phyloP scores from a whole-genome alignment of 2,797 vertebrate species.

The Tolypeutes matacus region DNA sequence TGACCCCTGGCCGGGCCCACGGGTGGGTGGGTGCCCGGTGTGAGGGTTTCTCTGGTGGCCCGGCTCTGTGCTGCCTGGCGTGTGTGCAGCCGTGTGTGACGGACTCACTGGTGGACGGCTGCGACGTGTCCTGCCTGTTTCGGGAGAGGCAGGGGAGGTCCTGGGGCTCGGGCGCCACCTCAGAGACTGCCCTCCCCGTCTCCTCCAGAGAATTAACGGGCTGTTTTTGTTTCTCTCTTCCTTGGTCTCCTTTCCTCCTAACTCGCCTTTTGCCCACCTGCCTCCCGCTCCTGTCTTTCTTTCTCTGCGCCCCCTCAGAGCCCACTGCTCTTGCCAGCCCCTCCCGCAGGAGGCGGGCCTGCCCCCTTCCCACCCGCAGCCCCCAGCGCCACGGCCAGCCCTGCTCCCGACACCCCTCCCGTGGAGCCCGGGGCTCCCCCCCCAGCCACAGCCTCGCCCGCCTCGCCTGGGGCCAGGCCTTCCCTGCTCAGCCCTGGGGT shows the following conservation, averaged over 20 bases:
- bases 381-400: constrained; percentile 60
- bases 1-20: background rate
- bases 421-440: background rate
- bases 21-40: background rate
- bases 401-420: constrained; percentile 48
- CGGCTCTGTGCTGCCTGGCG: constrained; percentile 52
- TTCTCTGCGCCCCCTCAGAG: constrained; percentile 85
- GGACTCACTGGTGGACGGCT: background rate
- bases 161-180: background rate
- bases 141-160: too few relatives aligned
- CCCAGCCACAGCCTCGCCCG: background rate
- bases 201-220: constrained; percentile 78
- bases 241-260: constrained; percentile 84
- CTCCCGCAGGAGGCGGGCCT: constrained; percentile 77
- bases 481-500: constrained; percentile 56
- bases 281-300: constrained; percentile 76
- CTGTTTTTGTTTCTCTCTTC: constrained; percentile 85
- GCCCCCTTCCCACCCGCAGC: constrained; percentile 12
- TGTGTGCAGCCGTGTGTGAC: background rate
- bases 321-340: constrained; percentile 83
- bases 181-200: constrained; percentile 46
- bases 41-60: constrained; percentile 36
- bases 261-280: constrained; percentile 73
- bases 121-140: background rate
- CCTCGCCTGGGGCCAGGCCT: background rate